Base-by-base conservation (phyloP, 2,113 vertebrate species). In the Xenopus borealis region DNA sequence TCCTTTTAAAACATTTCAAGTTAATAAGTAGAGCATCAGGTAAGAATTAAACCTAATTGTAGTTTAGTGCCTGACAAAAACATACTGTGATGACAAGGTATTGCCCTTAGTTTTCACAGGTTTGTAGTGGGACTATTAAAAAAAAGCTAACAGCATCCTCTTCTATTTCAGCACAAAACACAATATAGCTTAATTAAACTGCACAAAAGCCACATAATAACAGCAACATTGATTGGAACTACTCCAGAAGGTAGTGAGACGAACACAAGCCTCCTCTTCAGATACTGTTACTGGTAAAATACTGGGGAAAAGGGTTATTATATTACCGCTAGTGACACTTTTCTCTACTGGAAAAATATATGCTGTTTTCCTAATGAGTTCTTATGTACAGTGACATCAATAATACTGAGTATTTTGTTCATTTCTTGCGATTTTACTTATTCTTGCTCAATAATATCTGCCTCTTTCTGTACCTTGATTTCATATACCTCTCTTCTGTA, bases 11-110 rank as follows among this genome's bases (percentile, higher is more conserved):
- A 84, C 82, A 79, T 82, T 76, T 88, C 72, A 81, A 85, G 84
- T 88, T 86, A 86, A 84, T 83, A 88, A 84, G 86, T 88, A 82
- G 88, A 88, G 74, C 81, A 78, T 81, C 88, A 91, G 84, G 87
- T 89, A 88, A 87, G 88, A 88, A 84, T 84, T 69, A 85, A 85
- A 85, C 82, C 10, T 53, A 82, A 66, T 78, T 77, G 72, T 79
- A 78, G 73, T 79, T 46, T 58, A 62, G 72, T 80, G 79, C 80
- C 52, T 4, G 16, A 75, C 63, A 50, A 66, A 84, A 59, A 30
- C 27, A 53, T 59, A 10, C 0, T 14, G 63, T 79, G 79, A 72
- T 69, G 75, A 30, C n/a, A 70, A 76, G 12, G 30, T 0, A 52
- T 69, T 44, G 3, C 23, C 44, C 82, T 71, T 59, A 11, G 55